Base-by-base conservation (phyloP, 2,113 vertebrate genomes). In the Sus scrofa region DNA sequence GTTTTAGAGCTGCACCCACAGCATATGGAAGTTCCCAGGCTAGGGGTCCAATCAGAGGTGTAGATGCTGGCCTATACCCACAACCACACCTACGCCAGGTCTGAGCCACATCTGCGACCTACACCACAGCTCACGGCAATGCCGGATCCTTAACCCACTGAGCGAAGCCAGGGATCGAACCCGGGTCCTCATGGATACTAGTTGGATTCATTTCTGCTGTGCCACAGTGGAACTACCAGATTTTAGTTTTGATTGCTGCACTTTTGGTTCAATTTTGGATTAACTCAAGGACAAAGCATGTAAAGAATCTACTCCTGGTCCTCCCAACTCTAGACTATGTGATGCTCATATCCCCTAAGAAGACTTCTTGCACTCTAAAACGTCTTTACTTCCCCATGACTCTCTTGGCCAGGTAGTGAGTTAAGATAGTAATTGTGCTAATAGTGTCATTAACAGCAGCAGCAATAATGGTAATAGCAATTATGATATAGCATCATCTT, bases 201-300 rank as follows among this genome's bases (percentile, higher is more conserved):
- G 44, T 44, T 44, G 44, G 44, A 44, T 44, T 44, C 44, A 8
- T 44, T 44, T 44, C 44, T 8, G 4, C 44, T 44, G 44, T 8
- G 8, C 44, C 44, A 44, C 44, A 44, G 44, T 8, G 44, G 44
- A 44, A 8, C 44, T 44, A 4, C 44, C 44, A 44, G 44, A 44
- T 44, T 96, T 97, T 44, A 54, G 7, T 70, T 93, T 91, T 93
- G 70, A 54, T 95, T 84, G 89, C 74, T 74, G 77, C 9, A 77
- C 37, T 93, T 97, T 70, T 56, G 34, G 30, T 87, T 91, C 32
- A 7, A 2, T 85, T 85, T 75, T 92, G 77, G 44, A 39, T 96
- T 85, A 37, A 78, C 30, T 11, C 62, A 77, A 77, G 32, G 65
- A 70, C 18, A 75, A 62, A 52, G 63, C 11, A 14, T 30, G 37